Base-by-base conservation (phyloP, 2,888 invertebrate species). In the Odontothrips loti region DNA sequence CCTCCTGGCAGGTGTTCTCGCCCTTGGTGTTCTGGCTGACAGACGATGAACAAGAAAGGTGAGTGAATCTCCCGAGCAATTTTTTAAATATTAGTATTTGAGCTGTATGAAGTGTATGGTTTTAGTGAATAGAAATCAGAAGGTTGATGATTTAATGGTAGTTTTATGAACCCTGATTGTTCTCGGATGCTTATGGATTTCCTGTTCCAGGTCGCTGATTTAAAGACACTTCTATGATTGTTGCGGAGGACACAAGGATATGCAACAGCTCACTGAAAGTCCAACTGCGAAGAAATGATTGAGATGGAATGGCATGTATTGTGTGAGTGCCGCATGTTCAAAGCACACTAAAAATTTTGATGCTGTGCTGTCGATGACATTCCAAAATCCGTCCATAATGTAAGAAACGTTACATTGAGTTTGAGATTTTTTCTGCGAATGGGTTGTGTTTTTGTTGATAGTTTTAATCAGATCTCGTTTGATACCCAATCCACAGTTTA, bases 401-500 rank as follows among this genome's bases (percentile, higher is more conserved):
- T 75, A 75, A 12, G 68, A 27, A 27, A 27, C 11, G 68, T 58
- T n/a, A 75, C 23, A 75, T 68, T 75, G 12, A 75, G 27, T 27
- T 75, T 75, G 68, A 23, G 20, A 6, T 75, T 75, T 75, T 75
- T 27, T 23, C 8, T 75, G 12, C 12, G 68, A 75, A 75, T 75
- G 27, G 27, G 68, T 75, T 75, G 68, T 23, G 23, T 75, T 75
- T 75, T 75, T 75, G 68, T 75, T 75, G 68, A 27, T 75, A 75
- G 68, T 75, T 75, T 75, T 75, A 75, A 75, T 75, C 68, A 75
- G 68, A 75, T 75, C 68, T 75, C 68, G 68, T 75, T 75, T 75
- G 68, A 75, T 75, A 75, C 68, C 23, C 27, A 75, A 27, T 23
- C 23, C 27, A 75, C 68, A 75, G 9, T 75, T 75, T 75, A 75